Evolutionary conservation across 1,140 invertebrate genomes (phyloP), one percentile per base, ranked within the genome.

Genomic region (Drosophila pandora): DNA sequence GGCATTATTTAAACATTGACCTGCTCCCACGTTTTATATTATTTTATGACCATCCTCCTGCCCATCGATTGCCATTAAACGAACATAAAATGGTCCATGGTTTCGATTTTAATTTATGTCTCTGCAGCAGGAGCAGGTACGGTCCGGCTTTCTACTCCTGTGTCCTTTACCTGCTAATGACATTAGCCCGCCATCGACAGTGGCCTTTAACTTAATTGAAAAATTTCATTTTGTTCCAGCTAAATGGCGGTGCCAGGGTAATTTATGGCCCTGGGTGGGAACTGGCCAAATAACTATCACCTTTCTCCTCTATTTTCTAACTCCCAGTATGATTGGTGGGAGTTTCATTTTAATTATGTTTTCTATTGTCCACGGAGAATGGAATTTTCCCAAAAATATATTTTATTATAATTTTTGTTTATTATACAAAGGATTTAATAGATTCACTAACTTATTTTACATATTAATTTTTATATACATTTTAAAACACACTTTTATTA

Each of bases 201-300:
- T 71, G 78, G 82, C 82, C 82, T 75, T 85, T 85, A 82, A 76
- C 85, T 82, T 78, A 85, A 85, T 85, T 85, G 78, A 85, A 85
- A 85, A 85, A 63, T 87, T 81, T 85, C 82, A 68, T 78, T 85
- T 82, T 85, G 82, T 78, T 69, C 61, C 73, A 74, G 59, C 82
- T 75, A 85, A 73, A 85, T 80, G 81, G 81, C 81, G 68, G 54
- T 64, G 41, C 13, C 56, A 59, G 52, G 50, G 82, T 76, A 78
- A 85, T 85, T 85, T 85, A 85, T 85, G 54, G 71, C 71, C 10
- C n/a, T 30, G 48, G 28, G 57, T 47, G 49, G 70, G 39, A 21
- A 23, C 28, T 45, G 39, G 37, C 58, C 69, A 71, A 71, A 61
- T 53, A 53, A 12, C 68, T 41, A 23, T 5, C 23, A 22, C 21